Evolutionary conservation across 2,113 vertebrate species (phyloP).

Genomic region (Muscicapa adusta): DNA sequence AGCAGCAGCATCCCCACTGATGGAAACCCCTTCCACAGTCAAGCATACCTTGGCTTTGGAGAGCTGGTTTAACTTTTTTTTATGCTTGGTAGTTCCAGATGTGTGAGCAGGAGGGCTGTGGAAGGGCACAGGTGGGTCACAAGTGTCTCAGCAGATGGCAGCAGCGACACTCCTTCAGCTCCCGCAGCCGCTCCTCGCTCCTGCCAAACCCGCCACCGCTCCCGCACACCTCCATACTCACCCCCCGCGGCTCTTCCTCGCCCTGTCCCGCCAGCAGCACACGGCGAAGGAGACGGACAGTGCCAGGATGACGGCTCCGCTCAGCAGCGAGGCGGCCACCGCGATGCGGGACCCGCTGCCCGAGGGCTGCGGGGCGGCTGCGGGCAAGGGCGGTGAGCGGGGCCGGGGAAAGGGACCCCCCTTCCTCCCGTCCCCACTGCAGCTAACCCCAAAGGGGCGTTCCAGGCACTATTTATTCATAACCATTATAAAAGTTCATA

Average conservation of each 20-base stretch:
- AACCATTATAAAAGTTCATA: background rate
- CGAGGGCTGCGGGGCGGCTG: constrained; percentile 73
- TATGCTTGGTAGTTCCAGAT: background rate
- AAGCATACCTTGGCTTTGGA: background rate
- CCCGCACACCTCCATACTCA: background rate
- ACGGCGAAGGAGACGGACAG: constrained; percentile 79
- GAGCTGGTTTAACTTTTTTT: background rate
- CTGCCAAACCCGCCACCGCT: background rate
- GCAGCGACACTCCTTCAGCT: background rate
- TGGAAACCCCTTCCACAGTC: background rate
- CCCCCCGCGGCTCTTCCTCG: background rate
- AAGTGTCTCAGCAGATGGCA: background rate
- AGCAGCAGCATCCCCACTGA: background rate
- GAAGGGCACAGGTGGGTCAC: background rate
- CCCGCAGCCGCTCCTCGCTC: background rate
- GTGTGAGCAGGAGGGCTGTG: background rate
- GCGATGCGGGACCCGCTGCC: constrained; percentile 73
- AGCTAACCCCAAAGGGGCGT: background rate
- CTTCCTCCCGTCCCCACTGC: background rate
- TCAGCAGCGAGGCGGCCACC: constrained; percentile 77
- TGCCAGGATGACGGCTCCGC: constrained; percentile 78
- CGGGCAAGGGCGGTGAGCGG: background rate
- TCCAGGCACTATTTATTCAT: background rate
- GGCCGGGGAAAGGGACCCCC: background rate
- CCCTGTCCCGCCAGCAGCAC: constrained; percentile 78